Evolutionary conservation across 1,140 invertebrate genomes (phyloP), one percentile per base, ranked within the genome.

Genomic region (Drosophila bifasciata): DNA sequence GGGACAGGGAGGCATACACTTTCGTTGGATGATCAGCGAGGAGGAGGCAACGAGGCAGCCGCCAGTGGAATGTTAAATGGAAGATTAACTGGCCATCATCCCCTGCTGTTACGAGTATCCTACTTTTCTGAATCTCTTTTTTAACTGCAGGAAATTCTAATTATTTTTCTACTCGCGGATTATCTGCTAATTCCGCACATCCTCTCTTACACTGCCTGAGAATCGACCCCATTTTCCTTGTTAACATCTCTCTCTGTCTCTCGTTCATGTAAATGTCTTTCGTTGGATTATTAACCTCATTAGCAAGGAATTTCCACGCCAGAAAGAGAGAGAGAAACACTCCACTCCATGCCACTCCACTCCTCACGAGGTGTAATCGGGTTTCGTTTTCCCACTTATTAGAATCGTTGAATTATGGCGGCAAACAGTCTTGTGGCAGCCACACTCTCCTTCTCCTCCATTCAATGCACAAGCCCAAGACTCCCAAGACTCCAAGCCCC

Each of bases 391-490:
- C 56, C 49, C 32, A 78, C 77, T 86, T 85, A 86, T 85, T 86
- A 86, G 74, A 86, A 63, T 74, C 79, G 77, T 70, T 86, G 70
- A 86, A 71, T 85, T 85, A 86, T 85, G 81, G 81, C 76, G 66
- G 60, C 13, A 36, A 11, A 36, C 32, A 13, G 32, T 36, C 32
- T 61, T 59, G 40, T 16, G 23, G 36, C 44, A 9, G 8, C 51
- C 15, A 46, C 45, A 66, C 44, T 70, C 63, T 69, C 46, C 45
- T 40, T 13, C 32, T 49, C 41, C 2, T 43, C 13, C 8, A 9
- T 69, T 75, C 40, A 69, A 44, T 50, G 50, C 58, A 48, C 59
- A 67, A 59, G 16, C 44, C 15, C 17, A 36, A 45, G n/a, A 23
- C 28, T 57, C 8, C 8, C 8, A 21, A 40, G 43, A 48, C 41